Evolutionary conservation across 2,797 vertebrate species (phyloP).

Genomic region (Halcyon leucocephala): DNA sequence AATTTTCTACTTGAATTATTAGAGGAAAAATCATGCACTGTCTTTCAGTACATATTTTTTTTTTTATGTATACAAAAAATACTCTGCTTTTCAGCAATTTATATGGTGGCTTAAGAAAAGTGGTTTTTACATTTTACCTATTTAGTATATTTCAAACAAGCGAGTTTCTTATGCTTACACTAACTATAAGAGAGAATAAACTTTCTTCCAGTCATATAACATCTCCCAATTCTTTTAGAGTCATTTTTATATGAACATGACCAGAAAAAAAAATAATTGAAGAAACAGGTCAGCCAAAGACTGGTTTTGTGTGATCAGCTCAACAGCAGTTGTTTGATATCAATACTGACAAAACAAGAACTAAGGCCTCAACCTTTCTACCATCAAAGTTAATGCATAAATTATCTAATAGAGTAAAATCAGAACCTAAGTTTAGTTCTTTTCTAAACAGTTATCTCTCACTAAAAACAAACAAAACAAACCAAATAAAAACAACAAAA

Average conservation of each 20-base stretch:
- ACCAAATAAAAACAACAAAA: too few relatives aligned
- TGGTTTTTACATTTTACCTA: not conserved
- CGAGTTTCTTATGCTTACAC: not conserved
- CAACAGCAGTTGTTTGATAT: not conserved
- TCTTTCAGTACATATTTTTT: not conserved
- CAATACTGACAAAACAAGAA: not conserved
- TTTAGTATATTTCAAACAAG: not conserved
- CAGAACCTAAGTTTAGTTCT: not conserved
- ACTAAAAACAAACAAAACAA: not conserved
- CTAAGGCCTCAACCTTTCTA: not conserved
- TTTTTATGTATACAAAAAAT: not conserved
- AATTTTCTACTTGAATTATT: not conserved
- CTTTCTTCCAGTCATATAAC: not conserved
- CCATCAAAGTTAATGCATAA: not conserved
- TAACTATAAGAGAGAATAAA: not conserved
- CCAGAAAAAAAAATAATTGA: not conserved
- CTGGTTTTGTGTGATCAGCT: fast-evolving
- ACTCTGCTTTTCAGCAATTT: not conserved
- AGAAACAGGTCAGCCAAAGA: not conserved
- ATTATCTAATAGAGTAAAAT: not conserved
- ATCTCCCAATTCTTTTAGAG: not conserved
- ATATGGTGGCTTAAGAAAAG: not conserved
- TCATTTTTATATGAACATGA: not conserved
- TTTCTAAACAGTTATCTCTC: not conserved
- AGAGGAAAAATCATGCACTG: not conserved